Percentiles rank a stretch among this genome's conserved stretches.
Conservation (phyloP, 1,140 invertebrate species). For the Micrasema minimum region DNA sequence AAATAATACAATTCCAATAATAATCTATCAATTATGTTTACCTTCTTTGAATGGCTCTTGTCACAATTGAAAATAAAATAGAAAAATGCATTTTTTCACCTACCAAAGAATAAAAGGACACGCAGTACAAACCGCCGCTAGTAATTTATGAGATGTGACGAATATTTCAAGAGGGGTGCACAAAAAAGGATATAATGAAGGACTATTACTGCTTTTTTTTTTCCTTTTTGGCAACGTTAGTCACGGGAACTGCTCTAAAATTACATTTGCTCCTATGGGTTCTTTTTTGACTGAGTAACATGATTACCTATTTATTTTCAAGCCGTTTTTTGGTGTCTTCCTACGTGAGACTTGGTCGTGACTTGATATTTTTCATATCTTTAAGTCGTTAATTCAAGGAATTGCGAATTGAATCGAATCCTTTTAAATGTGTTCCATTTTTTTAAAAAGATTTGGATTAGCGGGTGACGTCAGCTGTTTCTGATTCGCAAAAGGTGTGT, state of each 20-base stretch:
- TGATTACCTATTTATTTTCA: too few species aligned
- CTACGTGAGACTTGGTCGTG: neutral
- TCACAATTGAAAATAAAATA: neutral
- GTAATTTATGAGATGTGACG: conserved; percentile 52
- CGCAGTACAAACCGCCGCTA: conserved; percentile 9
- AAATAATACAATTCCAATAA: conserved; percentile 13
- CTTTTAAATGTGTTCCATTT: neutral
- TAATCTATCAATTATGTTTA: conserved; percentile 22
- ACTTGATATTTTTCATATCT: neutral
- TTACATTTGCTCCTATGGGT: neutral
- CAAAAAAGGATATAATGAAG: conserved; percentile 41
- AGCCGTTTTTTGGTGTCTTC: too few species aligned
- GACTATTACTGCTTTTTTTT: conserved; percentile 29
- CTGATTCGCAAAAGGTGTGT: neutral
- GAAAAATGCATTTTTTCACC: conserved; percentile 7
- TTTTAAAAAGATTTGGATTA: neutral
- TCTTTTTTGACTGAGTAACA: conserved; percentile 23
- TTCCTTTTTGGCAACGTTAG: conserved; percentile 25
- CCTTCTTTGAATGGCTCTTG: neutral
- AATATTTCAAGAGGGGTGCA: conserved; percentile 47
- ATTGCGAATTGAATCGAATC: neutral
- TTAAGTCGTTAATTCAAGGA: neutral
- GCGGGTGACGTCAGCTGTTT: neutral
- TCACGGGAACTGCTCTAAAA: conserved; percentile 35
- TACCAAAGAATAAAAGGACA: neutral